These are phyloP conservation scores for Phyto melanocephala DNA, from an alignment of 2,888 invertebrate species.

Conservation along the genomic window DNA sequence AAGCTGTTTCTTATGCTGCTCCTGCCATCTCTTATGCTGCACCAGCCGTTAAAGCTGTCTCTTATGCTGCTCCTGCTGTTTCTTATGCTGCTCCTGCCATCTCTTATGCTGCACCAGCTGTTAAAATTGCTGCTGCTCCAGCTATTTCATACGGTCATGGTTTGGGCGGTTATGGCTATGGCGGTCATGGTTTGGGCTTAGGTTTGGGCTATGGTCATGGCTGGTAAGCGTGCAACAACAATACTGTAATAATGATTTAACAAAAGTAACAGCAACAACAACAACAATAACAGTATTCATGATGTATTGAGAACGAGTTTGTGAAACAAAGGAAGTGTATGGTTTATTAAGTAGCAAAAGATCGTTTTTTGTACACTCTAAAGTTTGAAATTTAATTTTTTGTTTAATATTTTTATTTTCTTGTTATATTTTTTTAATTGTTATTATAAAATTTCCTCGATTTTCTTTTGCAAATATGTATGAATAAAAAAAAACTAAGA, in stretches of 20 bases:
- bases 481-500: constrained; percentile 18
- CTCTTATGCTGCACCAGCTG: constrained; percentile 69
- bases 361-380: constrained; percentile 4
- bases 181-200: constrained; percentile 59
- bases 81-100: constrained; percentile 69
- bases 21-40: constrained; percentile 68
- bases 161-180: constrained; percentile 57
- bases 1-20: constrained; percentile 69
- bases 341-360: constrained; percentile 1
- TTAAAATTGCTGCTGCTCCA: constrained; percentile 79
- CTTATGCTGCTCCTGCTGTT: constrained; percentile 80
- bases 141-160: constrained; percentile 75
- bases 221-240: constrained; percentile 69
- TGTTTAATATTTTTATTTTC: constrained; percentile 31
- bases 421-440: constrained; percentile 56
- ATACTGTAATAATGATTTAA: constrained; percentile 22
- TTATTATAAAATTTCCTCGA: constrained; percentile 55
- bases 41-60: constrained; percentile 76
- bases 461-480: constrained; percentile 43
- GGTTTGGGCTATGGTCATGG: constrained; percentile 70
- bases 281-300: constrained; percentile 44
- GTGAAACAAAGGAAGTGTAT: constrained; percentile 27
- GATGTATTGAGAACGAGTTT: constrained; percentile 27
- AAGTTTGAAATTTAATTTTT: constrained; percentile 30
- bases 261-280: constrained; percentile 7